A percentile compares a stretch with the other conserved stretches of the same genome.
Evolutionary conservation across 2,888 invertebrate species (phyloP).

Genomic region (Drosophila rellima): DNA sequence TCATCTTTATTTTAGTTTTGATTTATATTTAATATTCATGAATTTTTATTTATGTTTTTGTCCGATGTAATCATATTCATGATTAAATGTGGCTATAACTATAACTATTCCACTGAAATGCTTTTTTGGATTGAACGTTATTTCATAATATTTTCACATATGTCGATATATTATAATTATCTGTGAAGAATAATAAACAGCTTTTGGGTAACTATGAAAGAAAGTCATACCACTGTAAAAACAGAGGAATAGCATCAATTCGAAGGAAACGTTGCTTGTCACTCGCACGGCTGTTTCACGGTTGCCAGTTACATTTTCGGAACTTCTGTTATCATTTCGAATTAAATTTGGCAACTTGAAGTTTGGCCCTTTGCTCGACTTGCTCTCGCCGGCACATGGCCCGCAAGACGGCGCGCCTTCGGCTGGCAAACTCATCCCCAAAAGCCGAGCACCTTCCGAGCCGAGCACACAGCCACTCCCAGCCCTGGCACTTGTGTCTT

Average conservation of each 20-base stretch:
- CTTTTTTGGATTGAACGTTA: too few species aligned
- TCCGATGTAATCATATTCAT: too few species aligned
- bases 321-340: constrained; percentile 81
- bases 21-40: too few species aligned
- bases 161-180: not conserved
- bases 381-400: constrained; percentile 33
- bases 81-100: too few species aligned
- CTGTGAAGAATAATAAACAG: not conserved
- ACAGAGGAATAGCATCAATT: constrained; percentile 26
- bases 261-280: constrained; percentile 33
- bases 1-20: too few species aligned
- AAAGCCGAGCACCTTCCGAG: not conserved
- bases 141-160: not conserved
- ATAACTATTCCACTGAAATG: too few species aligned
- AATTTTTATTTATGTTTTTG: too few species aligned
- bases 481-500: constrained; percentile 4
- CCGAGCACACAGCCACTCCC: constrained; percentile 5
- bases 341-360: constrained; percentile 64
- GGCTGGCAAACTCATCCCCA: constrained; percentile 31
- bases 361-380: constrained; percentile 11
- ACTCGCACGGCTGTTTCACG: constrained; percentile 64
- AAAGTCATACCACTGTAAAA: constrained; percentile 51
- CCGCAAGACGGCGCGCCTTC: not conserved
- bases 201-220: not conserved
- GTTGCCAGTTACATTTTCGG: constrained; percentile 62